Percentiles rank a stretch among this genome's conserved stretches.
Conservation (phyloP, 2,113 vertebrate genomes). For the Enhydra lutris region DNA sequence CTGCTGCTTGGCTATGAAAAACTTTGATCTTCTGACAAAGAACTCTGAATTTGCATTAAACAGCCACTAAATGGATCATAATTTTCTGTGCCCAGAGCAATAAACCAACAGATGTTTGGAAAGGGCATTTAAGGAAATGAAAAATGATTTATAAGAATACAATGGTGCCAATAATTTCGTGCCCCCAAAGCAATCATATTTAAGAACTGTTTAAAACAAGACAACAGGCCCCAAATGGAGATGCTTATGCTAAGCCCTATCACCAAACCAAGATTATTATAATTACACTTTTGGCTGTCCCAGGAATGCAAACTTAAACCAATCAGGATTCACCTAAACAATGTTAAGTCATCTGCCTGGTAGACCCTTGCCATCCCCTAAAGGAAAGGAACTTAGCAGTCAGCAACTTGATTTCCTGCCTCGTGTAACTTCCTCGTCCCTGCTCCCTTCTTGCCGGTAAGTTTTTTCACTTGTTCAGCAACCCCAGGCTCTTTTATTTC, state of each 20-base stretch:
- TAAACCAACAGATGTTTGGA: conserved; percentile 41
- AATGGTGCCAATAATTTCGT: background rate
- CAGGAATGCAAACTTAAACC: background rate
- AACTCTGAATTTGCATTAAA: conserved; percentile 1
- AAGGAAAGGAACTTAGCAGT: background rate
- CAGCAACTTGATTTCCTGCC: background rate
- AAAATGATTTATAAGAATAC: conserved; percentile 54
- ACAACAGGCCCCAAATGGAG: background rate
- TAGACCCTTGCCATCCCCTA: background rate
- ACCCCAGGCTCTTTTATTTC: background rate
- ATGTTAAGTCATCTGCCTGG: background rate
- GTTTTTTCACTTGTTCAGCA: background rate
- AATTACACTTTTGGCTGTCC: background rate
- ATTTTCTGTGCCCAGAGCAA: conserved; percentile 47
- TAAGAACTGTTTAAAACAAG: conserved; percentile 12
- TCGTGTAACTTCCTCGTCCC: background rate
- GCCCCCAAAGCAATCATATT: background rate
- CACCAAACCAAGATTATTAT: background rate
- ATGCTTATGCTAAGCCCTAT: background rate
- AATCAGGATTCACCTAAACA: background rate
- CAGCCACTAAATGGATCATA: background rate
- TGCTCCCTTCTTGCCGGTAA: background rate
- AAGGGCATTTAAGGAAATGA: conserved; percentile 44
- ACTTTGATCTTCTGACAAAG: conserved; percentile 24
- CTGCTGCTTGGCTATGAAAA: background rate